Conservation (phyloP, 2,797 vertebrate genomes). For the Smutsia temminckii region DNA sequence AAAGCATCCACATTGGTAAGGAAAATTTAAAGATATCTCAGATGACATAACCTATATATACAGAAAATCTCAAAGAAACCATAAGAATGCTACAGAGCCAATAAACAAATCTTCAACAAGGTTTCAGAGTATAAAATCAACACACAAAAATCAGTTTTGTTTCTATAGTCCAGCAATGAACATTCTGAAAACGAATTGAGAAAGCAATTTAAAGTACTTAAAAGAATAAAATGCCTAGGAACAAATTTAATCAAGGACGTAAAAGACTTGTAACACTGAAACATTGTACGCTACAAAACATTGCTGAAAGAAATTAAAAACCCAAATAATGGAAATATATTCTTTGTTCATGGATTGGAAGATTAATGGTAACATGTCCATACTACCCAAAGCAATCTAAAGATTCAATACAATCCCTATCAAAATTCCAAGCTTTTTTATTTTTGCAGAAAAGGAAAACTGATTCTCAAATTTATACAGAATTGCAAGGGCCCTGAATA, state of each 20-base stretch:
- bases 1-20: neutral
- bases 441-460: neutral
- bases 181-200: neutral
- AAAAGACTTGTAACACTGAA: neutral
- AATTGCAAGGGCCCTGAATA: neutral
- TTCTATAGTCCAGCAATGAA: neutral
- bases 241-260: neutral
- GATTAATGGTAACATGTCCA: neutral
- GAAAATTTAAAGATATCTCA: neutral
- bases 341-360: neutral
- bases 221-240: neutral
- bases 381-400: neutral
- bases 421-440: neutral
- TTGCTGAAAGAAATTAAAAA: neutral
- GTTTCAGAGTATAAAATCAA: neutral
- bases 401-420: neutral
- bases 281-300: neutral
- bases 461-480: neutral
- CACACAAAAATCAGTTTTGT: neutral
- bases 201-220: neutral
- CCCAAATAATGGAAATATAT: neutral
- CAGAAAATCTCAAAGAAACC: neutral
- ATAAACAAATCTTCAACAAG: neutral
- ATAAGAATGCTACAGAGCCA: neutral
- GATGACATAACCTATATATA: neutral